Base-by-base conservation (phyloP, 2,888 invertebrate species). In the Andrena minutula region DNA sequence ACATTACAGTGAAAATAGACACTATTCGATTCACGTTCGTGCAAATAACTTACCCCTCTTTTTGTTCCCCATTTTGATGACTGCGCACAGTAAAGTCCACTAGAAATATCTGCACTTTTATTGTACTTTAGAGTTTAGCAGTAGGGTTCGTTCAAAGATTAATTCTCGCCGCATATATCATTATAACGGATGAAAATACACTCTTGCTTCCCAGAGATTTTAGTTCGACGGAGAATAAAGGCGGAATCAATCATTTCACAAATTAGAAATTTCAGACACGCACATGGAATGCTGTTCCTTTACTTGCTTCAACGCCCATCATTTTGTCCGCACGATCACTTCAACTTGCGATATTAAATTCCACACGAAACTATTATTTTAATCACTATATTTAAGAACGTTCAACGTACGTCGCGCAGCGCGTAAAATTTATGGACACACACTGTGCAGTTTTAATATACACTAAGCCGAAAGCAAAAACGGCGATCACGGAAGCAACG, bases 21-120 rank as follows among this genome's bases (percentile, higher is more conserved):
- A 47, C 7, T 30, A 47, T 32, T 30, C 4, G 12, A 30, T 35
- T 61, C 7, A 16, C 16, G 4, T 63, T 23, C 32, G 26, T 5
- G 8, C 12, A 23, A 58, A 53, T 12, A 23, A 16, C 88, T 91
- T 86, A 90, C 88, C 89, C 77, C 84, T 86, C 72, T 89, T 89
- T 81, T 83, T 87, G 32, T 88, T 88, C 78, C 86, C 89, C 90
- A 88, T 88, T 77, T 87, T 83, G 63, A 26, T 41, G 51, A 68
- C 10, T 32, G 8, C 32, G 30, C 49, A 35, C 51, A 10, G 8
- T 16, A 8, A 49, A 70, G 23, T 8, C 12, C n/a, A 53, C 4
- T 32, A 32, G 8, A 47, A 30, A 28, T 28, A 6, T 6, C n/a
- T 23, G 6, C 58, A 74, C 53, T 23, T 41, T 49, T 10, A 51